Percentiles rank a stretch among this genome's conserved stretches.
Evolutionary conservation across 2,797 vertebrate species (phyloP).

Genomic region (Enteromius thamalakanensis): DNA sequence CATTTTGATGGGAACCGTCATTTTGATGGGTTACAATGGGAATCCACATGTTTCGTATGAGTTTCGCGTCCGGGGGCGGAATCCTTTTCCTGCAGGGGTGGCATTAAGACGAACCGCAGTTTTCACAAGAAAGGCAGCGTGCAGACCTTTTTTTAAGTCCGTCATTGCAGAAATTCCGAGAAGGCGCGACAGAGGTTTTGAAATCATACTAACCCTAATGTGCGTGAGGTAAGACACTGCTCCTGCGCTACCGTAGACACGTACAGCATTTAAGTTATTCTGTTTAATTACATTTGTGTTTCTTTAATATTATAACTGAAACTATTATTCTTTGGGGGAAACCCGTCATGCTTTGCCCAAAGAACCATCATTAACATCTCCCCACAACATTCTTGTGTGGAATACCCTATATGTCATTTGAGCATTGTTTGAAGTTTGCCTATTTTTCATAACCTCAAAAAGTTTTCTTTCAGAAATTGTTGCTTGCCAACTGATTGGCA

Average conservation of each 20-base stretch:
- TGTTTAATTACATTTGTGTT: too few species aligned
- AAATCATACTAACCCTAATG: not conserved
- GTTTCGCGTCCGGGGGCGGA: not conserved
- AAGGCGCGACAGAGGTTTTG: not conserved
- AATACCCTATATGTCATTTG: not conserved
- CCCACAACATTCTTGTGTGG: not conserved
- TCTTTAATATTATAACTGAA: too few species aligned
- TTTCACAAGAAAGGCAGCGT: not conserved
- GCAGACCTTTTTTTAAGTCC: not conserved
- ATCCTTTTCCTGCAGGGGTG: not conserved
- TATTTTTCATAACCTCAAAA: not conserved
- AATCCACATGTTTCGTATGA: not conserved
- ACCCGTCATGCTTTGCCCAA: not conserved
- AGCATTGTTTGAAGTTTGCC: not conserved
- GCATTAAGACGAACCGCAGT: not conserved
- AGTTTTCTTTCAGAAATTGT: not conserved
- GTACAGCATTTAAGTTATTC: not conserved
- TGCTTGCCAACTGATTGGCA: too few species aligned
- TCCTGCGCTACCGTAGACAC: not conserved
- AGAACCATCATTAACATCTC: not conserved
- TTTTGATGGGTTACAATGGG: too few species aligned
- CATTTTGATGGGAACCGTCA: not conserved
- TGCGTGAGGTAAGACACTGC: not conserved
- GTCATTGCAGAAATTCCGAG: not conserved
- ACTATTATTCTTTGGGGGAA: too few species aligned